Conservation (phyloP, 1,140 invertebrate genomes). For the Aphelenchoides besseyi region DNA sequence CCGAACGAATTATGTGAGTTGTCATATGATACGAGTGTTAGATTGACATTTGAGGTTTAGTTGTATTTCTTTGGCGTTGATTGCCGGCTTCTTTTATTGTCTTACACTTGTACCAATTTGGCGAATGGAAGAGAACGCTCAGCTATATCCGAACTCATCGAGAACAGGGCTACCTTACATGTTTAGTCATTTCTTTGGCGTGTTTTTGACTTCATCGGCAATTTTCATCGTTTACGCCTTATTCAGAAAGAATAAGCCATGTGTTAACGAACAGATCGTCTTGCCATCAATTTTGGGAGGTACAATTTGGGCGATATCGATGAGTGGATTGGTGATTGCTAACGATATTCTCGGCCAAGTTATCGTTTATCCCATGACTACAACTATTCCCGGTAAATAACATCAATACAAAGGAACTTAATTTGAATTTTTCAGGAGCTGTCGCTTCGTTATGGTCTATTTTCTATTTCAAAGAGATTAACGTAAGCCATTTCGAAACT, state of each 20-base stretch:
- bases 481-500: constrained; percentile 24
- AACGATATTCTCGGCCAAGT: constrained; percentile 39
- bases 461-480: constrained; percentile 44
- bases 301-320: constrained; percentile 39
- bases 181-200: constrained; percentile 44
- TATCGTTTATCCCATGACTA: constrained; percentile 28
- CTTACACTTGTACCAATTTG: constrained; percentile 33
- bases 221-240: constrained; percentile 35
- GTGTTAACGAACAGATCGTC: constrained; percentile 27
- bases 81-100: constrained; percentile 44
- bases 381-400: constrained; percentile 26
- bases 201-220: constrained; percentile 33
- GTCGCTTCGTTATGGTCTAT: constrained; percentile 40
- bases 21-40: background rate
- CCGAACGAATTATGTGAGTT: constrained; percentile 10
- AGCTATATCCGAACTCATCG: constrained; percentile 20
- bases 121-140: constrained; percentile 34
- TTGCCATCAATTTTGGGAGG: constrained; percentile 35
- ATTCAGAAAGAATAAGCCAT: constrained; percentile 30
- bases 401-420: constrained; percentile 33
- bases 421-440: too few relatives aligned
- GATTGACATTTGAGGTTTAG: constrained; percentile 17
- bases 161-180: constrained; percentile 34
- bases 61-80: constrained; percentile 34
- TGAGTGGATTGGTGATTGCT: constrained; percentile 29